phyloP scores from a whole-genome alignment of 2,113 vertebrate species.

The Gambusia affinis region DNA sequence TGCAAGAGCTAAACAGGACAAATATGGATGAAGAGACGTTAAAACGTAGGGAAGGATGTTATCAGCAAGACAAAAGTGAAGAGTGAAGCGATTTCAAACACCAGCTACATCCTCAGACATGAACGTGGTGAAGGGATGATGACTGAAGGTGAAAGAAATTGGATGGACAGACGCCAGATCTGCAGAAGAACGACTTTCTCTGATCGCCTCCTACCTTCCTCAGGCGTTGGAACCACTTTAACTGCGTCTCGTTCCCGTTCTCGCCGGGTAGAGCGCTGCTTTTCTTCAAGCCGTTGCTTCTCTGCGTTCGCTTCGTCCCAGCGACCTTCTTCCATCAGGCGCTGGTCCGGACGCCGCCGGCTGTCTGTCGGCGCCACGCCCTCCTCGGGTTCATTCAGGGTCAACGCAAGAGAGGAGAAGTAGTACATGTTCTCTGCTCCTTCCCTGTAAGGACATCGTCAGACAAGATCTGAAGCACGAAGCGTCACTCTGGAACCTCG shows the following conservation, averaged over 20 bases:
- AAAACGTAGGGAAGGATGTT: slow-evolving; percentile 12
- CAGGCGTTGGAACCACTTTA: slow-evolving; percentile 71
- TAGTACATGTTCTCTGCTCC: slow-evolving; percentile 96
- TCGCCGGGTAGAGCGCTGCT: slow-evolving; percentile 87
- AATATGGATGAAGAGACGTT: slow-evolving; percentile 30
- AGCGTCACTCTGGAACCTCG: background rate
- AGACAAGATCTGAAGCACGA: slow-evolving; percentile 1
- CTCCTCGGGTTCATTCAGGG: slow-evolving; percentile 88
- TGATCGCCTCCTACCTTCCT: slow-evolving; percentile 78
- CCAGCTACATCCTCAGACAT: slow-evolving; percentile 1
- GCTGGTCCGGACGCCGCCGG: slow-evolving; percentile 89
- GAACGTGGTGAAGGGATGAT: slow-evolving; percentile 79
- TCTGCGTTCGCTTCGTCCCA: slow-evolving; percentile 96
- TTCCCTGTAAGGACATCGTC: slow-evolving; percentile 76
- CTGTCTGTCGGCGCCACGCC: slow-evolving; percentile 93
- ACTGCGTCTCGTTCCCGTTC: slow-evolving; percentile 87
- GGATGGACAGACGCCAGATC: slow-evolving; percentile 25
- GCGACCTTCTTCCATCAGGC: slow-evolving; percentile 92
- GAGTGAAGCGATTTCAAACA: background rate
- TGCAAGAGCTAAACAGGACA: slow-evolving; percentile 63
- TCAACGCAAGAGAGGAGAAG: slow-evolving; percentile 92
- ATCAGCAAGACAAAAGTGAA: background rate
- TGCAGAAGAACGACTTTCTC: background rate
- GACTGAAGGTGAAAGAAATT: slow-evolving; percentile 64
- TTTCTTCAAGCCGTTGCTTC: slow-evolving; percentile 95